Percentiles rank a stretch among this genome's conserved stretches.
These are phyloP conservation scores for Echinometra lucunter DNA, from an alignment of 53 echinoderm and acorn worm species.

Conservation along the genomic window DNA sequence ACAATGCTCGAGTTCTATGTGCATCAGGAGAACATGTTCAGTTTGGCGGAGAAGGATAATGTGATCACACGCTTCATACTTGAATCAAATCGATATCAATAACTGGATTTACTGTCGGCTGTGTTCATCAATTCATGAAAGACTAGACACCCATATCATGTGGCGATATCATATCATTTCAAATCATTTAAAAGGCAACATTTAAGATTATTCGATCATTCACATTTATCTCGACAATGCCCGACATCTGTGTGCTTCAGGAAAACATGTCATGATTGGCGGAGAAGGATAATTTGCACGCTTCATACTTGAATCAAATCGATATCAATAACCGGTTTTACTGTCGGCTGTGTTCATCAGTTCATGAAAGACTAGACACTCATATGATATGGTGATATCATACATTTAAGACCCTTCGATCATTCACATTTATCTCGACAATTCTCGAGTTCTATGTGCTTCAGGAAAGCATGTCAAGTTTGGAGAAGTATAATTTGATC, in stretches of 20 bases:
- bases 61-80: not conserved
- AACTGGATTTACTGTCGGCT: not conserved
- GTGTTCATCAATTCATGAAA: not conserved
- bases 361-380: not conserved
- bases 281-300: not conserved
- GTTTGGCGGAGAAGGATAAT: not conserved
- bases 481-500: slow-evolving; percentile 10
- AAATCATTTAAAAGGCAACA: not conserved
- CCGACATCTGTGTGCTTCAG: not conserved
- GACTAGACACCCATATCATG: not conserved
- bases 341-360: not conserved
- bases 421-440: not conserved
- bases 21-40: slow-evolving; percentile 10
- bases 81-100: slow-evolving; percentile 22
- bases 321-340: slow-evolving; percentile 11
- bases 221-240: not conserved
- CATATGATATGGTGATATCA: not conserved
- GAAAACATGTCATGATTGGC: not conserved
- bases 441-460: not conserved
- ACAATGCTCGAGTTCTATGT: not conserved
- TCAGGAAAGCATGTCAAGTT: not conserved
- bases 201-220: not conserved
- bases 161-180: not conserved
- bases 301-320: slow-evolving; percentile 17
- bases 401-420: not conserved